Evolutionary conservation across 2,113 vertebrate species (phyloP).

Genomic region (Aviceda subcristata): DNA sequence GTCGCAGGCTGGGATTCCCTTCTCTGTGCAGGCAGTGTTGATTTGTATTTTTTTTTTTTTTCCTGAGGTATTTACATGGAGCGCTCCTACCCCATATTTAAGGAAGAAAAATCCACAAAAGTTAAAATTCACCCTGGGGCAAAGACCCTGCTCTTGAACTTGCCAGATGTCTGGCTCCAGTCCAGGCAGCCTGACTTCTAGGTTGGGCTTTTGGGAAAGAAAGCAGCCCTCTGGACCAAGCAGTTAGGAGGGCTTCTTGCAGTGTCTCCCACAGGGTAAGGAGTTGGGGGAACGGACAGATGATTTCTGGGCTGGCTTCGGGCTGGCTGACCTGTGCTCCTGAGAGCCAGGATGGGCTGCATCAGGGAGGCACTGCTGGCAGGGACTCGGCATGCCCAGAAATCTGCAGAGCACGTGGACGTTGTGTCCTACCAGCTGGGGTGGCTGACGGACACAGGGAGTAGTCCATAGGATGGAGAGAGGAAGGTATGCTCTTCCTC

Average conservation of each 20-base stretch:
- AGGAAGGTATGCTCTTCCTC: neutral
- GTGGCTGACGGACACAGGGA: neutral
- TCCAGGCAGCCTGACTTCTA: neutral
- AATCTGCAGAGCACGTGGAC: neutral
- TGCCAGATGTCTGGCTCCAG: neutral
- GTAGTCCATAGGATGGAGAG: neutral
- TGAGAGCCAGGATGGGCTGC: neutral
- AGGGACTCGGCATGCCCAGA: neutral
- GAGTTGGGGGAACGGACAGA: rapidly evolving
- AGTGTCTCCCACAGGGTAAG: neutral
- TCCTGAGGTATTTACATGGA: neutral
- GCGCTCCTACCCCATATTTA: neutral
- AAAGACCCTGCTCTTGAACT: neutral
- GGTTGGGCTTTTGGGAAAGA: neutral
- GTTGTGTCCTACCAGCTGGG: neutral
- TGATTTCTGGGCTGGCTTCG: neutral
- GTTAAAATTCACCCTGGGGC: neutral
- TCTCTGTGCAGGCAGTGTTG: neutral
- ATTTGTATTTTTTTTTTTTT: neutral
- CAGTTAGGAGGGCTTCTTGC: neutral
- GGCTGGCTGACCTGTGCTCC: neutral
- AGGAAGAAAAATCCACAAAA: neutral
- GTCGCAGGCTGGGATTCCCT: neutral
- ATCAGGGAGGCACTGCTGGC: neutral
- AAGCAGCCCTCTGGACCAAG: neutral